Conservation (phyloP, 1,140 invertebrate species). For the Micrasema longulum region DNA sequence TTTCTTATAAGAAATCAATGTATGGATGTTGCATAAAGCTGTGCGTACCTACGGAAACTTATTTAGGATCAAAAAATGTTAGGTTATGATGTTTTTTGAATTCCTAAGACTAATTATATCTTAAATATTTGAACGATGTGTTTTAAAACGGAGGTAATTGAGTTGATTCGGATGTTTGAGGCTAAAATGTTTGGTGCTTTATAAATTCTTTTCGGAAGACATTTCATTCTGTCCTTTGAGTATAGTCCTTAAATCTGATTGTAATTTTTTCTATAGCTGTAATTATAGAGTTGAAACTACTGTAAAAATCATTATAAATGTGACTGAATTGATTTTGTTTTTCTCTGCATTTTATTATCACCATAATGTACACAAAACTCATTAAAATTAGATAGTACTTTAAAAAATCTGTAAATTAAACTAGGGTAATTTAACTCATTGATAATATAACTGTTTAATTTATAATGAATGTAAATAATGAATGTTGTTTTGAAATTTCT, state of each 20-base stretch:
- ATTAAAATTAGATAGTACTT: conserved; percentile 22
- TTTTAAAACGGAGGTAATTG: too few species aligned
- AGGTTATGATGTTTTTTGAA: conserved; percentile 18
- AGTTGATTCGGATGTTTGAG: too few species aligned
- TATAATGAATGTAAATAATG: too few species aligned
- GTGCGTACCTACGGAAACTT: background rate
- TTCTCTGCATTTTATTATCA: conserved; percentile 6
- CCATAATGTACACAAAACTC: conserved; percentile 13
- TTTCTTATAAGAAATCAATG: conserved; percentile 5
- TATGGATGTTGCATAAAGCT: conserved; percentile 4
- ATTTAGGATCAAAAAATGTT: background rate
- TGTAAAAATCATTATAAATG: conserved; percentile 28
- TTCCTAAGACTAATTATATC: background rate
- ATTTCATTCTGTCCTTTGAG: conserved; percentile 24
- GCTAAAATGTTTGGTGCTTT: conserved; percentile 1
- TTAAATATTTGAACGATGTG: background rate
- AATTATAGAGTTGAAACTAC: too few species aligned
- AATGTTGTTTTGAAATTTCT: too few species aligned
- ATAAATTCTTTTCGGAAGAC: conserved; percentile 22
- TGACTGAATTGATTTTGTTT: conserved; percentile 24
- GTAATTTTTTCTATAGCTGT: conserved; percentile 17
- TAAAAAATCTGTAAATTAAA: conserved; percentile 30
- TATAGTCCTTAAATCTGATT: background rate
- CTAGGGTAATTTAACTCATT: background rate
- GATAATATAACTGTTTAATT: too few species aligned